Percentiles rank a stretch among this genome's conserved stretches.
These are phyloP conservation scores for Ochropleura plecta DNA, from an alignment of 2,888 invertebrate species.

Conservation along the genomic window DNA sequence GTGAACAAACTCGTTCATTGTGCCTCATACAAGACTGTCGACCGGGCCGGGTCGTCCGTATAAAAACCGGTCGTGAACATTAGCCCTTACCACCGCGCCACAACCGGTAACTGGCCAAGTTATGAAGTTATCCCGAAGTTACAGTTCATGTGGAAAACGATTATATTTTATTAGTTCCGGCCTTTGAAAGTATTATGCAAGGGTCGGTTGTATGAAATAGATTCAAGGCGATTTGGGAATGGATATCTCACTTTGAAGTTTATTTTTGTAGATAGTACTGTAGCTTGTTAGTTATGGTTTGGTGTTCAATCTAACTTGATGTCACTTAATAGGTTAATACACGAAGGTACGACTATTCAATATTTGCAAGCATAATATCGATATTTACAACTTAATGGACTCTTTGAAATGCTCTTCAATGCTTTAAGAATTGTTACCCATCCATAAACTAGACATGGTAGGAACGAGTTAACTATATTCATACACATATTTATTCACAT, in stretches of 20 bases:
- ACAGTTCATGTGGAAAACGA: conserved; percentile 68
- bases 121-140: conserved; percentile 55
- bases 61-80: conserved; percentile 2
- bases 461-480: conserved; percentile 3
- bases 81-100: conserved; percentile 4
- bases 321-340: neutral
- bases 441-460: neutral
- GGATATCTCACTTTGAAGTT: conserved; percentile 3
- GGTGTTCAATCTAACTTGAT: neutral
- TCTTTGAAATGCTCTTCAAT: neutral
- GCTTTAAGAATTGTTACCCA: neutral
- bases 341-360: neutral
- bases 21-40: neutral
- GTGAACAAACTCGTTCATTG: neutral
- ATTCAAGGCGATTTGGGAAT: conserved; percentile 23
- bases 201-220: conserved; percentile 31
- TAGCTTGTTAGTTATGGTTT: neutral
- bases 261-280: neutral
- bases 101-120: conserved; percentile 40
- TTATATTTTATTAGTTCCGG: conserved; percentile 69
- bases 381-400: neutral
- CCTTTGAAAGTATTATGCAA: conserved; percentile 57
- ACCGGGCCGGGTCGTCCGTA: neutral
- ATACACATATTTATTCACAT: no score
- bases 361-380: neutral